Percentiles rank a stretch among this genome's conserved stretches.
phyloP scores from a whole-genome alignment of 2,888 invertebrate genomes.

The Melieria omissa region DNA sequence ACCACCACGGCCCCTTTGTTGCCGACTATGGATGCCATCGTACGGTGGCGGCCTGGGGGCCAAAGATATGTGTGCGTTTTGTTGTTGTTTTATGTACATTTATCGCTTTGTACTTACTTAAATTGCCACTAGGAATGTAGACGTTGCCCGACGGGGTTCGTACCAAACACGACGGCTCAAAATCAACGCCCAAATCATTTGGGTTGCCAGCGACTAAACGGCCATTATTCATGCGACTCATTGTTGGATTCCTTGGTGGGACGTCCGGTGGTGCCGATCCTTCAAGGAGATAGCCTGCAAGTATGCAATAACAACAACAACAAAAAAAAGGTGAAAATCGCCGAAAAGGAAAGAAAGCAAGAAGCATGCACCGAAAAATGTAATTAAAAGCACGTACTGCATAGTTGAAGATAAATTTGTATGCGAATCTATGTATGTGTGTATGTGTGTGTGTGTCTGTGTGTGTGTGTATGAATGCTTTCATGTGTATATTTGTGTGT shows the following conservation, averaged over 20 bases:
- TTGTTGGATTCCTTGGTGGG: slow-evolving; percentile 90
- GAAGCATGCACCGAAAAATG: not conserved
- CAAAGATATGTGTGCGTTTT: not conserved
- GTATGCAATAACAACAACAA: slow-evolving; percentile 51
- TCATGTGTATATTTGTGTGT: too few relatives aligned
- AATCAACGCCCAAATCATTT: slow-evolving; percentile 78
- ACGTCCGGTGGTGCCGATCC: slow-evolving; percentile 85
- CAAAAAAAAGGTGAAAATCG: slow-evolving; percentile 29
- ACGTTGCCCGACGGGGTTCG: slow-evolving; percentile 93
- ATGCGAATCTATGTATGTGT: too few relatives aligned
- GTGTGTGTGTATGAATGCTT: too few relatives aligned
- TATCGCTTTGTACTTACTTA: slow-evolving; percentile 68
- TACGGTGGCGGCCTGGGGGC: too few relatives aligned
- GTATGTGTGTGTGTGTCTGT: too few relatives aligned
- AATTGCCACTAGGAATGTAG: slow-evolving; percentile 87
- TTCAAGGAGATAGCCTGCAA: slow-evolving; percentile 87
- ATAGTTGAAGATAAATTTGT: not conserved
- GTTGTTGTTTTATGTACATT: slow-evolving; percentile 25
- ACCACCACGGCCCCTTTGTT: too few relatives aligned
- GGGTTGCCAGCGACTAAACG: slow-evolving; percentile 86
- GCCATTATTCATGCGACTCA: slow-evolving; percentile 92
- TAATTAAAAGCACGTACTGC: not conserved
- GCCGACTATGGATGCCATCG: too few relatives aligned
- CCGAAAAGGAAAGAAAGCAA: slow-evolving; percentile 28
- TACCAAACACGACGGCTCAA: slow-evolving; percentile 90